A percentile compares a stretch with the other conserved stretches of the same genome.
phyloP scores from a whole-genome alignment of 1,140 invertebrate species.

The Leguminivora glycinivorella region DNA sequence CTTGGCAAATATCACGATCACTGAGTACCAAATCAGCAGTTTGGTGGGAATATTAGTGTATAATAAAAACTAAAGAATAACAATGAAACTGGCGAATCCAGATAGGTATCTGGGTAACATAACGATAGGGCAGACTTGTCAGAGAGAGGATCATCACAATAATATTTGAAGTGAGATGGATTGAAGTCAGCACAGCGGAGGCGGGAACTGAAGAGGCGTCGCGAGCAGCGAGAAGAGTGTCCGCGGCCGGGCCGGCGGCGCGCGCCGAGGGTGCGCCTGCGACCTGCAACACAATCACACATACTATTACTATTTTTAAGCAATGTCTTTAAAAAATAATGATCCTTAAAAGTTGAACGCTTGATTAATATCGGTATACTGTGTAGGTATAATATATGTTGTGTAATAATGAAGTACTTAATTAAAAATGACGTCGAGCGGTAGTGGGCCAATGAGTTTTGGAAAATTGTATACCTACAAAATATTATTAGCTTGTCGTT shows the following conservation, averaged over 20 bases:
- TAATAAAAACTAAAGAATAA: background rate
- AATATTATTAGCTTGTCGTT: no score
- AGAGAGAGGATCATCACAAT: background rate
- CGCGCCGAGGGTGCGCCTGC: constrained; percentile 43
- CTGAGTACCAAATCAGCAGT: background rate
- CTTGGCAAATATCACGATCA: background rate
- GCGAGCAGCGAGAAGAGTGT: constrained; percentile 46
- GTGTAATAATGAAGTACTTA: no score
- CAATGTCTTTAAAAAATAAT: no score
- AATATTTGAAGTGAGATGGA: background rate
- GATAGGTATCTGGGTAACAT: background rate
- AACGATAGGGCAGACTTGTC: background rate
- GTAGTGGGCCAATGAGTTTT: no score
- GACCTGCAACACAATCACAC: no score
- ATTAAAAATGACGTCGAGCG: no score
- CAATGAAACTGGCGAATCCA: constrained; percentile 1
- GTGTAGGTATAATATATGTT: no score
- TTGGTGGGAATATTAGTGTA: constrained; percentile 15
- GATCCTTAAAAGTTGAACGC: no score
- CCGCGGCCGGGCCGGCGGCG: constrained; percentile 43
- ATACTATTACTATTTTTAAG: background rate
- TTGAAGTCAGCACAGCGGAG: constrained; percentile 30
- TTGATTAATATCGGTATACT: no score
- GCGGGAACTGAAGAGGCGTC: constrained; percentile 51
- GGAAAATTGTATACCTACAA: no score